Evolutionary conservation across 2,888 invertebrate genomes (phyloP), one percentile per base, ranked within the genome.

Genomic region (Nymphalis c-album): DNA sequence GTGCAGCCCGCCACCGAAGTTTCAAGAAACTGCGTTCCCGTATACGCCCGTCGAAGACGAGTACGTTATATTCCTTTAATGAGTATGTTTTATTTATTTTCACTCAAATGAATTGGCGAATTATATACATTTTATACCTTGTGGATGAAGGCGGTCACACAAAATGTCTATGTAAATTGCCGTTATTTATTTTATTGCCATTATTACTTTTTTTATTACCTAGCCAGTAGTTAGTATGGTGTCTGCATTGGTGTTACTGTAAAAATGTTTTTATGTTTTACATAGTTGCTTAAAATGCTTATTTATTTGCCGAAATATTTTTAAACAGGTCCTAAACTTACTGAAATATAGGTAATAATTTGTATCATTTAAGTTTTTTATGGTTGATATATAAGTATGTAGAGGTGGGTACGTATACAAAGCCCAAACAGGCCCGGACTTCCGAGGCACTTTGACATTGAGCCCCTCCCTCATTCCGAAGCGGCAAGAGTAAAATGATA

Each of bases 1-100:
- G 86, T 93, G 93, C 81, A 95, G 95, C 92, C 95, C 94, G 31
- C 94, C 93, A 48, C 92, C 93, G 3, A 91, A 81, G 70, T 75
- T 83, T 45, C 87, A 88, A 73, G 89, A 91, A 80, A 90, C 91
- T 10, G 81, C 90, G 69, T 92, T 92, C 80, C 88, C 89, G 69
- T 91, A 88, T 82, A 89, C 86, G 74, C 88, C 89, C 85, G 79
- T 88, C 69, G 94, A 94, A 84, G 94, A 94, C 93, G 92, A 94
- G 94, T 93, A 88, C 84, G 88, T 88, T 87, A 76, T 80, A 79
- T 83, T 85, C 75, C 78, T 85, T 86, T 84, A 75, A 80, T 80
- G 85, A 88, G 87, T 90, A 89, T 87, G 88, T 88, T 85, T 86
- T 73, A 73, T 84, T 85, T 80, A 80, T 81, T 84, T 79, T 64